A percentile compares a stretch with the other conserved stretches of the same genome.
Evolutionary conservation across 1,140 invertebrate species (phyloP).

Genomic region (Aphis gossypii): DNA sequence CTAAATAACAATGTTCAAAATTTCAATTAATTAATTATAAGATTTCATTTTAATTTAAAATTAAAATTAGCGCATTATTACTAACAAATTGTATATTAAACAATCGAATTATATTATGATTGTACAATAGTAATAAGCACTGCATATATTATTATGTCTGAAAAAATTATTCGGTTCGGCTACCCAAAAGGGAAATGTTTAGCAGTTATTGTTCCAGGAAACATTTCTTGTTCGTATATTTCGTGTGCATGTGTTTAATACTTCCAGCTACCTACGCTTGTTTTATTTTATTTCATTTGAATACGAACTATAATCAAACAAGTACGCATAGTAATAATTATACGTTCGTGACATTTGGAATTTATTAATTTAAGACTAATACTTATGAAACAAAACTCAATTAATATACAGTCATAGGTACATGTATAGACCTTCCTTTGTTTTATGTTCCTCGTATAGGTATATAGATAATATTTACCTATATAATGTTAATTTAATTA

Average conservation of each 20-base stretch:
- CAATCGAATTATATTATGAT: neutral
- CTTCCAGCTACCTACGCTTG: neutral
- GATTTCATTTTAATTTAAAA: constrained; percentile 6
- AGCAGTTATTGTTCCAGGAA: neutral
- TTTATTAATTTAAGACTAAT: neutral
- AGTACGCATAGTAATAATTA: neutral
- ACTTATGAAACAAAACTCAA: neutral
- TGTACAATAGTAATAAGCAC: neutral
- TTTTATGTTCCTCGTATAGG: neutral
- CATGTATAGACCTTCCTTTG: neutral
- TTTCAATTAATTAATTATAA: neutral
- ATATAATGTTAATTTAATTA: neutral
- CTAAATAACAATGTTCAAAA: neutral
- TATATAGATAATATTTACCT: neutral
- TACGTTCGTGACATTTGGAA: neutral
- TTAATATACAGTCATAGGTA: neutral
- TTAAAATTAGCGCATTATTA: neutral
- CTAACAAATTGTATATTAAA: constrained; percentile 12
- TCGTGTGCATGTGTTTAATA: neutral
- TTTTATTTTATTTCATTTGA: neutral
- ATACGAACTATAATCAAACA: neutral
- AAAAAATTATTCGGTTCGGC: neutral
- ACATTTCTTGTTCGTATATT: neutral
- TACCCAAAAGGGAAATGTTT: constrained; percentile 30
- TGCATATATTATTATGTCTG: neutral